Evolutionary conservation across 2,797 vertebrate genomes (phyloP).

Genomic region (Acanthurus lineatus): DNA sequence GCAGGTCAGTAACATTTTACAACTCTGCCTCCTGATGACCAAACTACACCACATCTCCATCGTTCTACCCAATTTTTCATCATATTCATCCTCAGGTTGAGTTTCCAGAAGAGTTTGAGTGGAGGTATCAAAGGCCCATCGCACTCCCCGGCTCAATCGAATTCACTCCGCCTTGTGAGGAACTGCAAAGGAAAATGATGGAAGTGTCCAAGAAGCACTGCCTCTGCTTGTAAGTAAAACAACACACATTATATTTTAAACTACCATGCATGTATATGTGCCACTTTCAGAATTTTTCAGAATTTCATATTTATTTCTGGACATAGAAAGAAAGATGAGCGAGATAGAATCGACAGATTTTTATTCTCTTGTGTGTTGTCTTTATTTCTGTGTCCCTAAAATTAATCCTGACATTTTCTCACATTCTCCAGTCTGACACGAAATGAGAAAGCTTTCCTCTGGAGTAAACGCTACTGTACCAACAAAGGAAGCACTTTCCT

Average conservation of each 20-base stretch:
- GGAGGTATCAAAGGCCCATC: conserved; percentile 76
- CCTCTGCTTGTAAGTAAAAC: conserved; percentile 80
- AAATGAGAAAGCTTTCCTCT: conserved; percentile 89
- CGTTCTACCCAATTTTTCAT: not conserved
- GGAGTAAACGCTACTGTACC: conserved; percentile 86
- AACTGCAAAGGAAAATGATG: conserved; percentile 76
- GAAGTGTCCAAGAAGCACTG: conserved; percentile 80
- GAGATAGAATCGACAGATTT: not conserved
- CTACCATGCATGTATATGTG: not conserved
- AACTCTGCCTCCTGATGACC: conserved; percentile 40
- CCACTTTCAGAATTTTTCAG: no score
- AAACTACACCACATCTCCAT: not conserved
- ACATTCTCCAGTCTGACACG: conserved; percentile 84
- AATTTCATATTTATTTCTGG: no score
- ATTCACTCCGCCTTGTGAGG: conserved; percentile 72
- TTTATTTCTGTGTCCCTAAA: not conserved
- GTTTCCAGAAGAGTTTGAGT: conserved; percentile 67
- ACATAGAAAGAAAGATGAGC: no score
- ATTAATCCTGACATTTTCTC: not conserved
- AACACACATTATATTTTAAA: not conserved
- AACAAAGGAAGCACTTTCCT: conserved; percentile 84
- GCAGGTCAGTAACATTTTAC: conserved; percentile 71
- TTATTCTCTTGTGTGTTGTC: not conserved
- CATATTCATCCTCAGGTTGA: conserved; percentile 67
- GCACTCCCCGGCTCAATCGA: conserved; percentile 50